Evolutionary conservation across 2,888 invertebrate species (phyloP), one percentile per base, ranked within the genome.

Genomic region (Latrodectus elegans): DNA sequence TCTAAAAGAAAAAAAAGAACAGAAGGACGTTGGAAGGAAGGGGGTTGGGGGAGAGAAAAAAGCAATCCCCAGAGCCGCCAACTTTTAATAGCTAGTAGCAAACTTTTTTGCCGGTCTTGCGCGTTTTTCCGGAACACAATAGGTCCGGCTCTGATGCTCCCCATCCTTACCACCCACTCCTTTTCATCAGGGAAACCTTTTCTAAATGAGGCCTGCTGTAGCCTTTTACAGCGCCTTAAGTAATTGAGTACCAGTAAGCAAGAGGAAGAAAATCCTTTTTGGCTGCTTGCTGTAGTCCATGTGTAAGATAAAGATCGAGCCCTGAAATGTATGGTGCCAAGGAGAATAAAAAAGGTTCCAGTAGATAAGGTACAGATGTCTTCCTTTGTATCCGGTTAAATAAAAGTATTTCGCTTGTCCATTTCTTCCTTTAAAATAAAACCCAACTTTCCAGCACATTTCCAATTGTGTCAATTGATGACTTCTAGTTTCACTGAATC

Each of bases 201-300:
- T 67, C 84, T 26, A 85, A 85, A 85, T 85, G 84, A 85, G 84
- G 72, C 26, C 74, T 73, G 38, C 74, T 51, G 79, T 79, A 79
- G 84, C 79, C 84, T 77, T 85, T 85, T 85, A 75, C 84, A 79
- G 84, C 60, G 84, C 79, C 79, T 85, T 79, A 85, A 85, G 84
- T 85, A 85, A 85, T 79, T 85, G 84, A 85, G 79, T 79, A 68
- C 84, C 77, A 78, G 64, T 72, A 55, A 53, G 71, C 12, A 15
- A 60, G 60, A 60, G 60, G 60, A 12, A 60, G 60, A 60, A 60
- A 60, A 60, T 60, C n/a, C 60, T n/a, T 60, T 60, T 60, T 60
- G n/a, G 60, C 60, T 15, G 60, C 12, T 60, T 10, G 14, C 60
- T n/a, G 12, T 15, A n/a, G 12, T 11, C n/a, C 60, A 6, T 60